Conservation (phyloP, 2,797 vertebrate species). For the Morelia viridis region DNA sequence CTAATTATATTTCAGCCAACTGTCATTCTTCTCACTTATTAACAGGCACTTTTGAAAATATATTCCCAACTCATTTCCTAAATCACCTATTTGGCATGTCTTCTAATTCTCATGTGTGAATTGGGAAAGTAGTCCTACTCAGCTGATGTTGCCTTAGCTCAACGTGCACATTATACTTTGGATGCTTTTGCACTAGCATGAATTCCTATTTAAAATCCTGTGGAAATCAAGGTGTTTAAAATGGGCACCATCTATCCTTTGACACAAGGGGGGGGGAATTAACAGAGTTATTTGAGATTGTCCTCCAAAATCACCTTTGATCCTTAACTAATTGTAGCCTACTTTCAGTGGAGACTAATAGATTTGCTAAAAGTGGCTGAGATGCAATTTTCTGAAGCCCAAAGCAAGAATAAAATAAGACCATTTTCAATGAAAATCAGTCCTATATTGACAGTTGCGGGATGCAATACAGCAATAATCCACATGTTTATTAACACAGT, state of each 20-base stretch:
- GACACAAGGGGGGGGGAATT: background rate
- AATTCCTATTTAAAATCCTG: background rate
- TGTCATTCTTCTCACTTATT: background rate
- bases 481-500: slow-evolving; percentile 24
- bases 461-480: slow-evolving; percentile 35
- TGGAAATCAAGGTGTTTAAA: background rate
- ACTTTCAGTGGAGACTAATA: background rate
- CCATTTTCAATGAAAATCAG: slow-evolving; percentile 37
- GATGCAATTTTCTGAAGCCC: slow-evolving; percentile 16
- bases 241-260: background rate
- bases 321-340: slow-evolving; percentile 26
- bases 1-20: background rate
- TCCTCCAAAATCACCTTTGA: slow-evolving; percentile 27
- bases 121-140: background rate
- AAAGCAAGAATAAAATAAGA: slow-evolving; percentile 22
- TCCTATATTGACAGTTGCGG: slow-evolving; percentile 21
- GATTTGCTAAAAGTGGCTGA: slow-evolving; percentile 17
- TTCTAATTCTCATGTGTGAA: background rate
- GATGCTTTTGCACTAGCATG: background rate
- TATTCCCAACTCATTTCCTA: accelerated
- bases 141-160: background rate
- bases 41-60: background rate
- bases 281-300: slow-evolving; percentile 21
- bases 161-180: background rate
- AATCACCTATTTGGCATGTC: background rate